phyloP scores from a whole-genome alignment of 2,888 invertebrate genomes.

The Aphidoletes aphidimyza region DNA sequence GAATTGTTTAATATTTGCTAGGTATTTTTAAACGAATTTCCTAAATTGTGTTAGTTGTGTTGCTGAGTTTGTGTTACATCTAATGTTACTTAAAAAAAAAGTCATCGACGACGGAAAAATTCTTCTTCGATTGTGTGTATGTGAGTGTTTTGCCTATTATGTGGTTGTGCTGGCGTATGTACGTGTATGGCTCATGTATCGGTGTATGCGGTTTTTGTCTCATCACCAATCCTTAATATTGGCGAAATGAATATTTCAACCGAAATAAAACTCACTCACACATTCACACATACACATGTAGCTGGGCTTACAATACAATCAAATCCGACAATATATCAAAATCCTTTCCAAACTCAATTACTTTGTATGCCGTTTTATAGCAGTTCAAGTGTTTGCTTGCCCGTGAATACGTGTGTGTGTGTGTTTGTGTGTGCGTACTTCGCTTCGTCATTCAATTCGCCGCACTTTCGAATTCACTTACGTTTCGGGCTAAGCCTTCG shows the following conservation, averaged over 20 bases:
- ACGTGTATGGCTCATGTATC: not conserved
- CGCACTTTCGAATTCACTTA: constrained; percentile 21
- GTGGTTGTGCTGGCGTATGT: constrained; percentile 25
- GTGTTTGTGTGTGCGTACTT: not conserved
- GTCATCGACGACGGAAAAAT: constrained; percentile 44
- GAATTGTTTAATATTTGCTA: constrained; percentile 31
- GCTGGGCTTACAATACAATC: not conserved
- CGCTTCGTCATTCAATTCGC: constrained; percentile 27
- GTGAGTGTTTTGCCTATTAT: constrained; percentile 39
- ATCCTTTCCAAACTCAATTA: constrained; percentile 6
- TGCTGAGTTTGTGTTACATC: constrained; percentile 50
- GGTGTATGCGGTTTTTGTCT: not conserved
- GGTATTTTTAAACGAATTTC: constrained; percentile 5
- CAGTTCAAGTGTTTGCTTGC: not conserved
- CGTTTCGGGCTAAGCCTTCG: not conserved
- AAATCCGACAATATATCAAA: constrained; percentile 23
- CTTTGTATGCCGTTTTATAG: not conserved
- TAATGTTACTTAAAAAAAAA: constrained; percentile 53
- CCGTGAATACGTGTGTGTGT: not conserved
- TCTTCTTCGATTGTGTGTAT: not conserved
- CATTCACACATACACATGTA: not conserved
- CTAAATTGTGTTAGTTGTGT: constrained; percentile 11
- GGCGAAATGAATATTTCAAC: constrained; percentile 4
- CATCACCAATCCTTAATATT: constrained; percentile 50
- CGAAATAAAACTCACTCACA: not conserved